Conservation (phyloP, 1,140 invertebrate genomes). For the Dreissena polymorpha region DNA sequence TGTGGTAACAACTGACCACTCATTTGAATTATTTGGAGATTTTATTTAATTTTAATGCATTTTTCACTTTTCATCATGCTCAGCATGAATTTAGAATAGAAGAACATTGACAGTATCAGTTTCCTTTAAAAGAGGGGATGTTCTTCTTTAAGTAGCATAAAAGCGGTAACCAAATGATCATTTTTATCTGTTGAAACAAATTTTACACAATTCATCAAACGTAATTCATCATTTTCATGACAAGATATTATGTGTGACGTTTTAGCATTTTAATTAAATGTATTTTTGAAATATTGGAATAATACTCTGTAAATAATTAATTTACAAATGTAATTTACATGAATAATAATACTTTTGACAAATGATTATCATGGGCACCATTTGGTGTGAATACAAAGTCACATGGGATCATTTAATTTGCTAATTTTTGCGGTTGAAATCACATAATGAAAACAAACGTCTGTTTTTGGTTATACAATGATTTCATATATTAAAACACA, state of each 20-base stretch:
- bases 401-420: no score
- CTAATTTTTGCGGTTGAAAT: no score
- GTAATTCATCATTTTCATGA: slow-evolving; percentile 25
- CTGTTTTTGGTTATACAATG: no score
- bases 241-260: background rate
- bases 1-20: slow-evolving; percentile 17
- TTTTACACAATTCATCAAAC: slow-evolving; percentile 28
- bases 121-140: background rate
- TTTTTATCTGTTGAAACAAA: background rate
- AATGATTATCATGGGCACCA: no score
- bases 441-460: no score
- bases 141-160: background rate
- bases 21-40: slow-evolving; percentile 44
- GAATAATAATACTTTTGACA: no score
- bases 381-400: no score
- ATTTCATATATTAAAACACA: no score
- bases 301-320: no score
- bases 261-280: background rate
- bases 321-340: no score
- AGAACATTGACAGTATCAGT: background rate
- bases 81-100: background rate
- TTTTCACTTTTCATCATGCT: slow-evolving; percentile 37
- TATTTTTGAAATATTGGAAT: background rate
- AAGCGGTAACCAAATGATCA: background rate
- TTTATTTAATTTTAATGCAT: slow-evolving; percentile 54